A percentile compares a stretch with the other conserved stretches of the same genome.
These are phyloP conservation scores for Hystrix cristata DNA, from an alignment of 2,113 vertebrate species.

Conservation along the genomic window DNA sequence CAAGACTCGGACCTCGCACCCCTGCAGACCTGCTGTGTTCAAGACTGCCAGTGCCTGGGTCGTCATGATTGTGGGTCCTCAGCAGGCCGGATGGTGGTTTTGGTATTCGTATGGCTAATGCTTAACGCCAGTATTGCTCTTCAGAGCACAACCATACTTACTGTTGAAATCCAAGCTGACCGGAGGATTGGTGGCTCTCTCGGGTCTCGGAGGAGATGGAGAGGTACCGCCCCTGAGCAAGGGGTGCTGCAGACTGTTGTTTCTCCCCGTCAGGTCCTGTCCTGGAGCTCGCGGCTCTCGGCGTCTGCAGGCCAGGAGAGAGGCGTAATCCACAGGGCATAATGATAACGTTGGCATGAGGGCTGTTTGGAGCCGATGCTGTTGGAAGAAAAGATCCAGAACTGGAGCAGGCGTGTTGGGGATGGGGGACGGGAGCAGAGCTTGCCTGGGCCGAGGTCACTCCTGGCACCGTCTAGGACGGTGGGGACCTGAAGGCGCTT, in stretches of 20 bases:
- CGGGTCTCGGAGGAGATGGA: neutral
- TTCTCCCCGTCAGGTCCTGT: too few species aligned
- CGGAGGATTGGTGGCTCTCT: neutral
- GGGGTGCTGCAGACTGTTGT: too few species aligned
- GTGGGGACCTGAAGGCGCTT: neutral
- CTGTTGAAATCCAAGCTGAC: neutral
- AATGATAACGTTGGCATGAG: neutral
- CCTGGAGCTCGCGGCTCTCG: neutral
- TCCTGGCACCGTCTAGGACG: neutral
- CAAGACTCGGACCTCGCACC: neutral
- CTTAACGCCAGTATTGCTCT: neutral
- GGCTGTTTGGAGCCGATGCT: neutral
- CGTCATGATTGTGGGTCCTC: neutral
- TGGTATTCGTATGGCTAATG: neutral
- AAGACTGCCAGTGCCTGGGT: neutral
- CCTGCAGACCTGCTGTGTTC: neutral
- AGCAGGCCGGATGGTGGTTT: neutral
- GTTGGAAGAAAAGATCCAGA: neutral
- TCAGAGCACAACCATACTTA: neutral
- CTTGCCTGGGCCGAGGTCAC: neutral
- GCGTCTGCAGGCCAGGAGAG: neutral
- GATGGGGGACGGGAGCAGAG: fast-evolving
- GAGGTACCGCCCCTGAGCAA: neutral
- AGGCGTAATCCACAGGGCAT: neutral
- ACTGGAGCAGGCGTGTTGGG: neutral